Percentiles rank a stretch among this genome's conserved stretches.
Conservation (phyloP, 2,113 vertebrate species). For the Donacobius atricapilla region DNA sequence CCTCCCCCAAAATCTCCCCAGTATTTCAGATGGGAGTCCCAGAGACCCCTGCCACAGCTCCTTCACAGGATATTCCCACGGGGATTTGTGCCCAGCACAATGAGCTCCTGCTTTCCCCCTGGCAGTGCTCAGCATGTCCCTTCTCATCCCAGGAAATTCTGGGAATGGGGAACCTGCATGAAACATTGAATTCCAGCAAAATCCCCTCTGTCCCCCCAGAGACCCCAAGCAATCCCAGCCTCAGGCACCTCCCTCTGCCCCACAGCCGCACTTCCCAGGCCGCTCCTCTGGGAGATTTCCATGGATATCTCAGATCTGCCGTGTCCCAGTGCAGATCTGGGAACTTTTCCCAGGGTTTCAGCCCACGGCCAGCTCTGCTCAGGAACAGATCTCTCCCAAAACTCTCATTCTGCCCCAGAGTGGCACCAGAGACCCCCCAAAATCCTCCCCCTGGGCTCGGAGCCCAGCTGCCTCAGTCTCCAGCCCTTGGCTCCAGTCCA, state of each 20-base stretch:
- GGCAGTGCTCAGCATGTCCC: background rate
- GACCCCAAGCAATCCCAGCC: fast-evolving
- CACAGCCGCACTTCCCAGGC: background rate
- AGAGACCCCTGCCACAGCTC: fast-evolving
- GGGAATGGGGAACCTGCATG: background rate
- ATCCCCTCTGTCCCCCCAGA: background rate
- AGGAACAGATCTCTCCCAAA: background rate
- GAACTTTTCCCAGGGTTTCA: background rate
- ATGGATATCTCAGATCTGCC: background rate
- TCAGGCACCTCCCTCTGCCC: background rate
- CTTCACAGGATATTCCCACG: background rate
- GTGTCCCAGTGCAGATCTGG: fast-evolving
- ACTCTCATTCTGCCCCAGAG: background rate
- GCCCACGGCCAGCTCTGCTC: background rate
- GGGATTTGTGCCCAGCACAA: background rate
- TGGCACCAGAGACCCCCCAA: fast-evolving
- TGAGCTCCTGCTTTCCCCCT: background rate
- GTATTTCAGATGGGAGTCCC: background rate
- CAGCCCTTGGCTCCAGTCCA: background rate
- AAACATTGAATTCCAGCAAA: background rate
- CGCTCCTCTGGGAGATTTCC: background rate
- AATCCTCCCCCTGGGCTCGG: fast-evolving
- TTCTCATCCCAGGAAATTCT: background rate
- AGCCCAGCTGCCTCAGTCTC: background rate
- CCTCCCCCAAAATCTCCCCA: background rate